phyloP scores from a whole-genome alignment of 1,140 invertebrate genomes.

The Globodera ellingtonae region DNA sequence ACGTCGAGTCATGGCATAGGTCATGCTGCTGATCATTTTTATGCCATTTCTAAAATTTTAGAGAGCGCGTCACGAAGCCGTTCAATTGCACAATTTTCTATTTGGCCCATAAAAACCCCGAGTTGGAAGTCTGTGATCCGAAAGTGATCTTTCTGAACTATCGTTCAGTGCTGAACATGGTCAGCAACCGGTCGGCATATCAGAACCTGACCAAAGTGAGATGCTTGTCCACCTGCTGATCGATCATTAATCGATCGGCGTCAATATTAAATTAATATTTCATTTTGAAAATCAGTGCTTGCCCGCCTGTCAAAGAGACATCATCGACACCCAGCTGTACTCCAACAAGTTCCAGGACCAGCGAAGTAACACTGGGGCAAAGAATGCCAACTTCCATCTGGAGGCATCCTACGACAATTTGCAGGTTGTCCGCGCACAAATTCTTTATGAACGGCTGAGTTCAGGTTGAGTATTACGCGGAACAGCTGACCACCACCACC shows the following conservation, averaged over 20 bases:
- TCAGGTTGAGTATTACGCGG: constrained; percentile 36
- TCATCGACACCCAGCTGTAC: constrained; percentile 30
- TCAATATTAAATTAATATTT: neutral
- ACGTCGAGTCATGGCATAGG: constrained; percentile 35
- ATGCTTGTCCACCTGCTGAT: neutral
- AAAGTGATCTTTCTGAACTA: constrained; percentile 33
- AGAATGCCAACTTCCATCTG: constrained; percentile 22
- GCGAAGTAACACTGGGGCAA: constrained; percentile 6
- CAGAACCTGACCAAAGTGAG: constrained; percentile 20
- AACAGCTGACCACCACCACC: constrained; percentile 31
- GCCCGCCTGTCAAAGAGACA: constrained; percentile 29
- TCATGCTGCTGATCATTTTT: neutral
- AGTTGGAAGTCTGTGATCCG: constrained; percentile 36
- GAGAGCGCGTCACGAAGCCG: constrained; percentile 35
- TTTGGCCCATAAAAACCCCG: constrained; percentile 38
- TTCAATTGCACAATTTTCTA: constrained; percentile 46
- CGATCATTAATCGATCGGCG: neutral
- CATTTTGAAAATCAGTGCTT: constrained; percentile 27
- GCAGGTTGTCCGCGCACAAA: neutral
- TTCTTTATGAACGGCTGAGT: neutral
- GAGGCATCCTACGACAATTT: constrained; percentile 40
- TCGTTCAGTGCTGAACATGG: constrained; percentile 19
- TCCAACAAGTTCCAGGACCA: constrained; percentile 24
- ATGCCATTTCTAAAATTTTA: constrained; percentile 3
- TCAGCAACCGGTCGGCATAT: constrained; percentile 24